phyloP scores from a whole-genome alignment of 35 echinoderm and acorn worm species.

The Ophioderma brevispina region DNA sequence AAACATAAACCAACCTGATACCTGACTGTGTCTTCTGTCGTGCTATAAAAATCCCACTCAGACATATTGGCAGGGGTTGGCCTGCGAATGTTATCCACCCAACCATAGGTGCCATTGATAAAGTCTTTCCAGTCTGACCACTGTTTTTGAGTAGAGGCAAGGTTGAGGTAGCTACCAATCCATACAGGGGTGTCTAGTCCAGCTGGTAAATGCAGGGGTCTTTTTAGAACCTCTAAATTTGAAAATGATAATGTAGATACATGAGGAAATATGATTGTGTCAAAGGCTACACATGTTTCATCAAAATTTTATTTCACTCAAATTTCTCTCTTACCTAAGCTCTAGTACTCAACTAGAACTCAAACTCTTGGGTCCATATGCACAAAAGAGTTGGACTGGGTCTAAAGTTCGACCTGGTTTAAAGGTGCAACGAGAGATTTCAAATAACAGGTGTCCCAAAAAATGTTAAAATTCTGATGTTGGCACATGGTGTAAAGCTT shows the following conservation, averaged over 20 bases:
- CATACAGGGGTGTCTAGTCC: slow-evolving; percentile 66
- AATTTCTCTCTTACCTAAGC: too few species aligned
- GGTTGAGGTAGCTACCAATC: slow-evolving; percentile 90
- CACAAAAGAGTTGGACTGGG: too few species aligned
- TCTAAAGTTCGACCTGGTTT: too few species aligned
- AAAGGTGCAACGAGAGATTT: too few species aligned
- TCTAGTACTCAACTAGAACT: too few species aligned
- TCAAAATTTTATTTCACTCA: too few species aligned
- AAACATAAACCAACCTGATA: slow-evolving; percentile 73
- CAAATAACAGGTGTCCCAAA: too few species aligned
- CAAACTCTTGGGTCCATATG: too few species aligned
- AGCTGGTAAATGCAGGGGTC: slow-evolving; percentile 63
- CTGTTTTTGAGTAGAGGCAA: slow-evolving; percentile 57
- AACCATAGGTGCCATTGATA: slow-evolving; percentile 94
- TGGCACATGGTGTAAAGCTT: too few species aligned
- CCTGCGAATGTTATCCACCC: slow-evolving; percentile 60
- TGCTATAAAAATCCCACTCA: slow-evolving; percentile 92
- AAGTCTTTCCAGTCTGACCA: slow-evolving; percentile 79
- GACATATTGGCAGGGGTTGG: slow-evolving; percentile 80
- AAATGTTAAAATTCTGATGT: too few species aligned
- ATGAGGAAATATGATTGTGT: too few species aligned
- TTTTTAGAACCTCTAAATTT: slow-evolving; percentile 35
- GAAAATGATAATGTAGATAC: background rate
- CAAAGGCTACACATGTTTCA: too few species aligned
- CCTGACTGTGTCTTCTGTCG: slow-evolving; percentile 47